phyloP scores from a whole-genome alignment of 2,888 invertebrate species.

The Phasia obesa region DNA sequence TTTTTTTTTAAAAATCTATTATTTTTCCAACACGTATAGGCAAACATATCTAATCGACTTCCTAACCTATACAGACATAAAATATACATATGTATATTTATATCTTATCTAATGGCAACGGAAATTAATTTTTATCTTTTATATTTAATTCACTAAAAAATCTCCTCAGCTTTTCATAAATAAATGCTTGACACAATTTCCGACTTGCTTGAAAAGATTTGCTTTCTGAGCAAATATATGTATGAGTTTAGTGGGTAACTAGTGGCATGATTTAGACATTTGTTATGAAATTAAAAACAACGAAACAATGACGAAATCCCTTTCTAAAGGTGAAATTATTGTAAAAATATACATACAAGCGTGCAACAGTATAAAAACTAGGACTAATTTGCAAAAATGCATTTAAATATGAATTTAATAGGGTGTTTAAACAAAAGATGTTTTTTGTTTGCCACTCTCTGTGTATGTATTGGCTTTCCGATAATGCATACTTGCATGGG shows the following conservation, averaged over 20 bases:
- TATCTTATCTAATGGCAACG: too few species aligned
- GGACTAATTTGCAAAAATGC: slow-evolving; percentile 22
- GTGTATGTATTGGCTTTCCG: too few species aligned
- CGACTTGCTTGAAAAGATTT: slow-evolving; percentile 60
- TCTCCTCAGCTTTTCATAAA: slow-evolving; percentile 3
- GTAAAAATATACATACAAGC: background rate
- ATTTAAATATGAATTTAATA: slow-evolving; percentile 28
- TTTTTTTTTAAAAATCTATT: too few species aligned
- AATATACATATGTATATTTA: too few species aligned
- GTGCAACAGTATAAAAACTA: slow-evolving; percentile 5
- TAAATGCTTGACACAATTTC: slow-evolving; percentile 65
- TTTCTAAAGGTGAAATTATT: slow-evolving; percentile 28
- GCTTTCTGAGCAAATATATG: background rate
- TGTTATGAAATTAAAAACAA: slow-evolving; percentile 12
- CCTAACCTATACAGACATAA: too few species aligned
- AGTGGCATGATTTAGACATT: slow-evolving; percentile 27
- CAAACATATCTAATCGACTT: too few species aligned
- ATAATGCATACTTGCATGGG: too few species aligned
- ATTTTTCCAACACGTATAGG: too few species aligned
- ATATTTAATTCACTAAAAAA: background rate
- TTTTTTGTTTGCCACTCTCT: too few species aligned
- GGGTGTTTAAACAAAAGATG: background rate
- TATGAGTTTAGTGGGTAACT: slow-evolving; percentile 49
- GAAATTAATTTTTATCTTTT: too few species aligned
- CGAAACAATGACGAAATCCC: slow-evolving; percentile 14